These are phyloP conservation scores for Eledone cirrhosa DNA, from an alignment of 2,888 invertebrate genomes.

Conservation along the genomic window DNA sequence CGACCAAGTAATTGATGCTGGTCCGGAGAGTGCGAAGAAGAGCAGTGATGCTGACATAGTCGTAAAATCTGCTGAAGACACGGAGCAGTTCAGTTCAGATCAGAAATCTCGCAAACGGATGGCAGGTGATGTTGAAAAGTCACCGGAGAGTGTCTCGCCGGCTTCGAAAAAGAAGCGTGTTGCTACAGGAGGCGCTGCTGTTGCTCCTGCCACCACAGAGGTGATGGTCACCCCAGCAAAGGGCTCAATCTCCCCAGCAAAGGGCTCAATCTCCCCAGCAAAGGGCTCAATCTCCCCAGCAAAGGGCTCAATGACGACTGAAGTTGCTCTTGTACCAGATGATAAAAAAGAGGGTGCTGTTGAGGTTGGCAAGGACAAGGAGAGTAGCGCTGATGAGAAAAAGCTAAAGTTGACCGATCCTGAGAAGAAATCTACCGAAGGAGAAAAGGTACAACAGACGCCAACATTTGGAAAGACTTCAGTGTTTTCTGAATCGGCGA, in stretches of 20 bases:
- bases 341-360: not conserved
- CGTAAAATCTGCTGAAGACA: too few species aligned
- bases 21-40: too few species aligned
- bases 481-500: too few species aligned
- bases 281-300: not conserved
- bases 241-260: not conserved
- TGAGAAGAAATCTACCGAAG: not conserved
- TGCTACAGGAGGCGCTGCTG: too few species aligned
- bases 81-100: not conserved
- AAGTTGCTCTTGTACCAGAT: not conserved
- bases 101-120: not conserved
- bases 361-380: too few species aligned
- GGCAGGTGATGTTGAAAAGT: not conserved
- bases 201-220: too few species aligned
- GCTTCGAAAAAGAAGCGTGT: slow-evolving; percentile 12
- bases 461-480: too few species aligned
- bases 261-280: not conserved
- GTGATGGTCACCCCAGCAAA: not conserved
- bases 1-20: too few species aligned
- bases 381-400: not conserved
- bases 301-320: not conserved
- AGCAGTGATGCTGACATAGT: too few species aligned
- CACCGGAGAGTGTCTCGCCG: not conserved
- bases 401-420: not conserved
- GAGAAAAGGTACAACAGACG: too few species aligned